A percentile compares a stretch with the other conserved stretches of the same genome.
These are phyloP conservation scores for Leuctra nigra DNA, from an alignment of 2,888 invertebrate species.

Conservation along the genomic window DNA sequence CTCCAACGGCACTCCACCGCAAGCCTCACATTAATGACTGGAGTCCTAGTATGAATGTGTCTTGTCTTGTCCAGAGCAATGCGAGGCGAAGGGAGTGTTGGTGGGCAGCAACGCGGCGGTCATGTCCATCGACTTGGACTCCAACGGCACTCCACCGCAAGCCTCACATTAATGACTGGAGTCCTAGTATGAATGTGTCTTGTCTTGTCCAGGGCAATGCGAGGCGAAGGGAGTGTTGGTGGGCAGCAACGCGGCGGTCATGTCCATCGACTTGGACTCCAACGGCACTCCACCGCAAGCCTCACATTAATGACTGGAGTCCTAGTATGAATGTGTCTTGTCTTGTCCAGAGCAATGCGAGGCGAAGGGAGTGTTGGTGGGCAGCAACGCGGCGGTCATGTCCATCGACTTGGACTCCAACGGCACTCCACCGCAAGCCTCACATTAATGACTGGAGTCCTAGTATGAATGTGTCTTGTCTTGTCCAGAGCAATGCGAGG, in stretches of 20 bases:
- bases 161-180: too few relatives aligned
- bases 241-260: slow-evolving; percentile 93
- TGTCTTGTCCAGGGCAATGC: slow-evolving; percentile 39
- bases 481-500: slow-evolving; percentile 49
- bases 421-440: too few relatives aligned
- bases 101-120: slow-evolving; percentile 94
- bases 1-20: slow-evolving; percentile 75
- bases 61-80: slow-evolving; percentile 37
- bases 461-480: too few relatives aligned
- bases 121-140: slow-evolving; percentile 93
- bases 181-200: too few relatives aligned
- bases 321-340: too few relatives aligned
- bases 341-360: slow-evolving; percentile 48
- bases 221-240: slow-evolving; percentile 74
- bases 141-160: slow-evolving; percentile 78
- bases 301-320: too few relatives aligned
- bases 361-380: slow-evolving; percentile 72
- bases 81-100: slow-evolving; percentile 69
- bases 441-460: too few relatives aligned
- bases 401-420: slow-evolving; percentile 93
- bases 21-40: too few relatives aligned
- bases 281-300: slow-evolving; percentile 81
- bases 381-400: slow-evolving; percentile 94
- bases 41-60: too few relatives aligned
- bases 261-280: slow-evolving; percentile 92